Evolutionary conservation across 2,797 vertebrate species (phyloP), one percentile per base, ranked within the genome.

Genomic region (Cyclura pinguis): DNA sequence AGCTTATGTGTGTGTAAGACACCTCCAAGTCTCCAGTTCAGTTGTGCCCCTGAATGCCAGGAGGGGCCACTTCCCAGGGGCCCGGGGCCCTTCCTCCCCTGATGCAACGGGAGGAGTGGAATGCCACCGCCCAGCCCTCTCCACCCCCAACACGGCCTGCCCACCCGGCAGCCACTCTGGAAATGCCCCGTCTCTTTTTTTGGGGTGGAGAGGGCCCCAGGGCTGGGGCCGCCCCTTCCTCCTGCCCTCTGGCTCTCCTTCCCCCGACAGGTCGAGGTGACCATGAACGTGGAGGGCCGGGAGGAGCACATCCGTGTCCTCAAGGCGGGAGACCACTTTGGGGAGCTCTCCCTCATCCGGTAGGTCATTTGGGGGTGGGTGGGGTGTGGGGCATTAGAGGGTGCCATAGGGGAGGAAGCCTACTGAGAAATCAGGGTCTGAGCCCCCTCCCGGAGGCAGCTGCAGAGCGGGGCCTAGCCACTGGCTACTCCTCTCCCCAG

Each of bases 341-440:
- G 98, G 92, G 98, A 98, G 93, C 97, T 98, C 93, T 97, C 98
- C 77, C 97, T 98, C 32, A 98, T 98, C 94, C 97, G 98, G 98
- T 98, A 97, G 20, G 67, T 29, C 32, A 32, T 69, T 64, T 64
- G 62, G 32, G 67, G 29, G 96, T 95, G 67, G 29, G 10, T 27
- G 22, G 67, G 32, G 29, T 93, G 92, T 24, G 27, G 55, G 2
- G 42, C 55, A 6, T 50, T 27, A 59, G 20, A 18, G 20, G 50
- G 29, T 10, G 29, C 16, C 77, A 7, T n/a, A 7, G 74, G 74
- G 35, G 38, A 5, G 1, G 8, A 14, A 22, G 12, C 8, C 35
- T 6, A 18, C 35, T 42, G 59, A 62, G 6, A 20, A 62, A 62
- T 20, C 20, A 62, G 59, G 29, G 27, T 7, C 27, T 1, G 27